Evolutionary conservation across 2,113 vertebrate genomes (phyloP).

Genomic region (Zeus faber): DNA sequence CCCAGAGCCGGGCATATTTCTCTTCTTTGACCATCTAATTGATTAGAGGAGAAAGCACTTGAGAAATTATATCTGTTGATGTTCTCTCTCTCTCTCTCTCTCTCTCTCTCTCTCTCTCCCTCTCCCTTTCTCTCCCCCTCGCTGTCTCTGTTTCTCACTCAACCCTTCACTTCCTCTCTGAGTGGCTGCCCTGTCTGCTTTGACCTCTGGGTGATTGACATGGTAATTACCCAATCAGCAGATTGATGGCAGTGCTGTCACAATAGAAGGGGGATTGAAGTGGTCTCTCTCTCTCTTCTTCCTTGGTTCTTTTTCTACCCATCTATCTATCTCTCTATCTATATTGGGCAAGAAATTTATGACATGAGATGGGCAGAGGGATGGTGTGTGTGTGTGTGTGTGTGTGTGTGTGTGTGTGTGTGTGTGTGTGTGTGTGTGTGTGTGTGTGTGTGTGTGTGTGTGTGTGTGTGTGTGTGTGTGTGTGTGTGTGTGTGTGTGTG

Average conservation of each 20-base stretch:
- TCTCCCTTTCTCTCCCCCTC: conserved; percentile 7
- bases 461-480: too few species aligned
- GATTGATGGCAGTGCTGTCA: conserved; percentile 77
- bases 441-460: too few species aligned
- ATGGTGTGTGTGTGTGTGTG: conserved; percentile 39
- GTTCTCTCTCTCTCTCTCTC: conserved; percentile 40
- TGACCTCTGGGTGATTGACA: conserved; percentile 85
- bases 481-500: background rate
- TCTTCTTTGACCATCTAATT: conserved; percentile 50
- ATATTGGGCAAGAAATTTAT: conserved; percentile 18
- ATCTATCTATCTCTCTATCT: conserved; percentile 27
- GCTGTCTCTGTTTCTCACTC: conserved; percentile 31
- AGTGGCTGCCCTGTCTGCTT: conserved; percentile 69
- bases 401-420: too few species aligned
- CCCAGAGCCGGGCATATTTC: conserved; percentile 43
- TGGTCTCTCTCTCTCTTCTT: conserved; percentile 58
- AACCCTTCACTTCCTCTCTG: conserved; percentile 36
- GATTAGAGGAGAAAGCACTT: conserved; percentile 57
- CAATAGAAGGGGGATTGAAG: conserved; percentile 74
- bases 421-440: too few species aligned
- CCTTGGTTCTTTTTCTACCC: conserved; percentile 33
- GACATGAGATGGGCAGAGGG: conserved; percentile 39
- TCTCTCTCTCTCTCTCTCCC: conserved; percentile 27
- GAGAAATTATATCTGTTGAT: conserved; percentile 66
- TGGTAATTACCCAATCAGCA: conserved; percentile 84